Evolutionary conservation across 2,113 vertebrate species (phyloP).

Genomic region (Phalacrocorax pelagicus): DNA sequence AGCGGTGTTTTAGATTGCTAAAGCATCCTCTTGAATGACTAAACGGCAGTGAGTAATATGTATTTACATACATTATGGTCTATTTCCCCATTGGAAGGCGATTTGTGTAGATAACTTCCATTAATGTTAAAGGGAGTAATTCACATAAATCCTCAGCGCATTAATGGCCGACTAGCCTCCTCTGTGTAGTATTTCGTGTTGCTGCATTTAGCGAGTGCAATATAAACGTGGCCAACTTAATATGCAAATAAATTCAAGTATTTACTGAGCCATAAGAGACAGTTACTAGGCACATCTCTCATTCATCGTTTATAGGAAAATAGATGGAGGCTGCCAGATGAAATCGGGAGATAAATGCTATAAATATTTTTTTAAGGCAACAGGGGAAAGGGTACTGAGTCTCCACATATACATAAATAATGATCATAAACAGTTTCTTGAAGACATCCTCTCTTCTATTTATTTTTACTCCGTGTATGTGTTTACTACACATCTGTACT

Average conservation of each 20-base stretch:
- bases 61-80: slow-evolving; percentile 36
- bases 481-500: not conserved
- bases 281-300: slow-evolving; percentile 53
- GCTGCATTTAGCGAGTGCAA: not conserved
- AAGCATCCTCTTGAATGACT: not conserved
- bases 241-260: slow-evolving; percentile 67
- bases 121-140: slow-evolving; percentile 31
- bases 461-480: not conserved
- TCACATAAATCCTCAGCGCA: slow-evolving; percentile 12
- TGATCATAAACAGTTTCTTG: not conserved
- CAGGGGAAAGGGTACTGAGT: not conserved
- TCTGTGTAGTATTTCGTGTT: not conserved
- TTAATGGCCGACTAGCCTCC: slow-evolving; percentile 9
- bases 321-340: slow-evolving; percentile 39
- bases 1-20: not conserved
- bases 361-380: slow-evolving; percentile 29
- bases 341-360: slow-evolving; percentile 50
- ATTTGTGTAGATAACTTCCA: slow-evolving; percentile 52
- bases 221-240: slow-evolving; percentile 26
- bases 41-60: not conserved
- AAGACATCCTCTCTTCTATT: not conserved
- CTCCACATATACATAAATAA: not conserved
- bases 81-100: not conserved
- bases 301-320: slow-evolving; percentile 41
- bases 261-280: slow-evolving; percentile 64